Conservation (phyloP, 2,797 vertebrate genomes). For the Lerista edwardsae region DNA sequence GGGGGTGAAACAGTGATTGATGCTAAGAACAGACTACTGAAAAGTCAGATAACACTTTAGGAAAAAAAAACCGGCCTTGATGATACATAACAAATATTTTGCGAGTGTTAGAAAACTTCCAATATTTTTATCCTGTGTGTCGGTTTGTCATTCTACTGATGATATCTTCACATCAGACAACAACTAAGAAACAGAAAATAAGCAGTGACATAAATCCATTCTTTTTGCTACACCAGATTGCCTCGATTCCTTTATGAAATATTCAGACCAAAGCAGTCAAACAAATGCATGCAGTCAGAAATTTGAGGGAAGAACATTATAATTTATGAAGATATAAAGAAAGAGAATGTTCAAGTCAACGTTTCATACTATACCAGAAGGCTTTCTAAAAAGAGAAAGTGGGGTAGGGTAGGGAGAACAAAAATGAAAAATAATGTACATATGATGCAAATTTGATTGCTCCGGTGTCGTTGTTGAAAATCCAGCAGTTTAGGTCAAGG, state of each 20-base stretch:
- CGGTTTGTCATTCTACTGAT: slow-evolving; percentile 37
- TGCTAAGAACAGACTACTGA: neutral
- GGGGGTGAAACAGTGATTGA: neutral
- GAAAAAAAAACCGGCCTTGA: neutral
- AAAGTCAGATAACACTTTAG: neutral
- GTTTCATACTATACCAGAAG: slow-evolving; percentile 35
- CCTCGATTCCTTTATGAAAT: slow-evolving; percentile 54
- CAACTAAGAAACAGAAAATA: slow-evolving; percentile 42
- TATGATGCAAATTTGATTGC: neutral
- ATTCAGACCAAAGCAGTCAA: slow-evolving; percentile 44
- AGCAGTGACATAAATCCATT: slow-evolving; percentile 14
- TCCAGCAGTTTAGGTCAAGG: slow-evolving; percentile 7
- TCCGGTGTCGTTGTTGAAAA: neutral
- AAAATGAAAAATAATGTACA: slow-evolving; percentile 29
- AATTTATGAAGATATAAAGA: slow-evolving; percentile 46
- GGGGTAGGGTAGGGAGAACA: neutral
- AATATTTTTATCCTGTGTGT: slow-evolving; percentile 6
- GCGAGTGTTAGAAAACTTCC: neutral
- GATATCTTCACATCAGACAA: slow-evolving; percentile 49
- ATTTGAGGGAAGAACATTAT: slow-evolving; percentile 33
- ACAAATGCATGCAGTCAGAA: slow-evolving; percentile 7
- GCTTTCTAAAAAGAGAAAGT: neutral
- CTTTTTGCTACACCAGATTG: slow-evolving; percentile 34
- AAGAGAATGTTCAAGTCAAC: slow-evolving; percentile 7
- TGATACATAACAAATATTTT: neutral